Evolutionary conservation across 2,113 vertebrate genomes (phyloP).

Genomic region (Hirundichthys speculiger): DNA sequence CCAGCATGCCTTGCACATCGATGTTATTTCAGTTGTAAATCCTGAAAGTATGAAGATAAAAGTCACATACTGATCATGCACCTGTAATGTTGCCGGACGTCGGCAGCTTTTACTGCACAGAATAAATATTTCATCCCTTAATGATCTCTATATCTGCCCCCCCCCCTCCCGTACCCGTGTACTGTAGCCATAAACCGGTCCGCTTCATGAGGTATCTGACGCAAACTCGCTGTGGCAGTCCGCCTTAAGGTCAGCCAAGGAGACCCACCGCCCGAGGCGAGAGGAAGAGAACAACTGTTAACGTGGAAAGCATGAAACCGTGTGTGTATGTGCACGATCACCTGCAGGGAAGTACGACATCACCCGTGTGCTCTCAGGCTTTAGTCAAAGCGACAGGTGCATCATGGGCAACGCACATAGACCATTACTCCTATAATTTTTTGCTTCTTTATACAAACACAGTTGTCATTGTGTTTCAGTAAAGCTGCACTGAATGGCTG

Average conservation of each 20-base stretch:
- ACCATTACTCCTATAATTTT: conserved; percentile 10
- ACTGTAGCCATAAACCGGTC: conserved; percentile 29
- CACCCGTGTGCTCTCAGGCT: conserved; percentile 11
- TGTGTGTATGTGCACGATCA: conserved; percentile 24
- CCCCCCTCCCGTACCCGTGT: conserved; percentile 19
- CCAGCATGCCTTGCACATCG: too few relatives aligned
- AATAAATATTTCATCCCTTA: conserved; percentile 41
- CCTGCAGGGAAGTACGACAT: conserved; percentile 35
- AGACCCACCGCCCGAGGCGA: conserved; percentile 53
- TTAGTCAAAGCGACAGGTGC: conserved; percentile 48
- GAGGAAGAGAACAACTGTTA: conserved; percentile 42
- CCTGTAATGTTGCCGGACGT: conserved; percentile 36
- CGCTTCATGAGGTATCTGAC: conserved; percentile 55
- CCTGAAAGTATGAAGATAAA: conserved; percentile 1
- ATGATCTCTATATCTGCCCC: conserved; percentile 20
- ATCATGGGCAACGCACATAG: background rate
- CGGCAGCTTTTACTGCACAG: conserved; percentile 10
- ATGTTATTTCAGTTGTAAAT: conserved; percentile 3
- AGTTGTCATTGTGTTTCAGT: background rate
- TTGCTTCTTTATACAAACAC: background rate
- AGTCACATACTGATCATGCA: conserved; percentile 11
- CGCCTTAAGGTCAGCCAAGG: conserved; percentile 66
- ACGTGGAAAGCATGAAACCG: conserved; percentile 16
- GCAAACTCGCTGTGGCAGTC: conserved; percentile 62
- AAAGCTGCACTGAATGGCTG: background rate